A percentile compares a stretch with the other conserved stretches of the same genome.
Evolutionary conservation across 2,113 vertebrate genomes (phyloP).

Genomic region (Noturus placidus): DNA sequence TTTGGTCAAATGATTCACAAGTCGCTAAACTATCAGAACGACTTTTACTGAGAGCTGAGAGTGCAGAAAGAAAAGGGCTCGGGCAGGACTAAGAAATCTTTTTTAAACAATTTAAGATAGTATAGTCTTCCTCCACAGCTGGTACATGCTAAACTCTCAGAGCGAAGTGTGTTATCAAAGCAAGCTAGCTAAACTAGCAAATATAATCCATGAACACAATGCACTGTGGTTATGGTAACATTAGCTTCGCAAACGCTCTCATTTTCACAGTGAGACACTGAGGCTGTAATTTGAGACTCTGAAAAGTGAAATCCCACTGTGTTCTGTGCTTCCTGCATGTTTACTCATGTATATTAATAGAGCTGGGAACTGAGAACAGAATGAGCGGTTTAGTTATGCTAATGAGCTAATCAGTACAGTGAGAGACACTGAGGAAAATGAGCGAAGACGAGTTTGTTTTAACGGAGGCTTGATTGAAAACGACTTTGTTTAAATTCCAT

Average conservation of each 20-base stretch:
- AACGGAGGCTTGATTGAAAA: not conserved
- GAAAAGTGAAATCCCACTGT: not conserved
- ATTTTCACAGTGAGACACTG: not conserved
- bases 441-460: not conserved
- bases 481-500: not conserved
- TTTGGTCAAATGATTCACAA: not conserved
- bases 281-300: not conserved
- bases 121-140: not conserved
- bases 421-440: not conserved
- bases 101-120: not conserved
- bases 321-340: not conserved
- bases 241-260: not conserved
- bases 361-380: not conserved
- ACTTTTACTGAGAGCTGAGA: not conserved
- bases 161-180: not conserved
- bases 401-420: not conserved
- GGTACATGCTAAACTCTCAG: not conserved
- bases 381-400: not conserved
- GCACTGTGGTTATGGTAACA: not conserved
- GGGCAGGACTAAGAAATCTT: not conserved
- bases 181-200: not conserved
- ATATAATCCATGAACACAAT: not conserved
- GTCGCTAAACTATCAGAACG: not conserved
- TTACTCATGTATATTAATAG: not conserved
- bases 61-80: not conserved